A percentile compares a stretch with the other conserved stretches of the same genome.
Evolutionary conservation across 2,797 vertebrate genomes (phyloP).

Genomic region (Enteromius mattozi): DNA sequence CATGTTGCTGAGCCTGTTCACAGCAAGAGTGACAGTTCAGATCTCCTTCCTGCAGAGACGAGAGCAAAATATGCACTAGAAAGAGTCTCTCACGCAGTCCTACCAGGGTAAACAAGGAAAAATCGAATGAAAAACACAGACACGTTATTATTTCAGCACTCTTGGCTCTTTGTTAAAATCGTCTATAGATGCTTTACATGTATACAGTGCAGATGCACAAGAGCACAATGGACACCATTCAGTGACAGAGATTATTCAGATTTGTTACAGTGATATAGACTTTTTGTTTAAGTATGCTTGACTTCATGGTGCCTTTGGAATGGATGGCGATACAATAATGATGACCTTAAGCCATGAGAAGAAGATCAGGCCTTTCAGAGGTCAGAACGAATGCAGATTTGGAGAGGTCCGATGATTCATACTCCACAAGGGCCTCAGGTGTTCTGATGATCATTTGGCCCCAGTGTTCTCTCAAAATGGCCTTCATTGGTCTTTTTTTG

Average conservation of each 20-base stretch:
- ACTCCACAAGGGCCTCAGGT: slow-evolving; percentile 59
- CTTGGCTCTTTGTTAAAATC: slow-evolving; percentile 72
- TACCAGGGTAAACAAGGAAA: not conserved
- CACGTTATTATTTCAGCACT: slow-evolving; percentile 64
- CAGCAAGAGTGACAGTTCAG: slow-evolving; percentile 21
- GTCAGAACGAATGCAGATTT: not conserved
- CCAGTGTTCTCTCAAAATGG: slow-evolving; percentile 18
- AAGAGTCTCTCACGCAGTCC: not conserved
- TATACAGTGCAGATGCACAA: slow-evolving; percentile 78
- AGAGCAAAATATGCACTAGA: slow-evolving; percentile 12
- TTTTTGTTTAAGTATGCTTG: slow-evolving; percentile 65
- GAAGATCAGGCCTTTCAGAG: slow-evolving; percentile 42
- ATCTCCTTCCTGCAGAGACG: not conserved
- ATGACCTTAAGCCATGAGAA: slow-evolving; percentile 49
- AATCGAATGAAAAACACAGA: slow-evolving; percentile 3
- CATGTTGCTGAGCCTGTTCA: slow-evolving; percentile 38
- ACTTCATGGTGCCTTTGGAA: slow-evolving; percentile 65
- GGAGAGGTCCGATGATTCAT: slow-evolving; percentile 55
- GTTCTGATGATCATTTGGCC: slow-evolving; percentile 42
- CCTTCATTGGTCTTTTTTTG: slow-evolving; percentile 32
- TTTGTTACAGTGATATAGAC: slow-evolving; percentile 76
- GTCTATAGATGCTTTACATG: slow-evolving; percentile 71
- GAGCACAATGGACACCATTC: slow-evolving; percentile 75
- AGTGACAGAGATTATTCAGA: slow-evolving; percentile 71
- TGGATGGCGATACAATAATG: slow-evolving; percentile 29